Percentiles rank a stretch among this genome's conserved stretches.
phyloP scores from a whole-genome alignment of 1,140 invertebrate genomes.

The Drosophila ogumai region DNA sequence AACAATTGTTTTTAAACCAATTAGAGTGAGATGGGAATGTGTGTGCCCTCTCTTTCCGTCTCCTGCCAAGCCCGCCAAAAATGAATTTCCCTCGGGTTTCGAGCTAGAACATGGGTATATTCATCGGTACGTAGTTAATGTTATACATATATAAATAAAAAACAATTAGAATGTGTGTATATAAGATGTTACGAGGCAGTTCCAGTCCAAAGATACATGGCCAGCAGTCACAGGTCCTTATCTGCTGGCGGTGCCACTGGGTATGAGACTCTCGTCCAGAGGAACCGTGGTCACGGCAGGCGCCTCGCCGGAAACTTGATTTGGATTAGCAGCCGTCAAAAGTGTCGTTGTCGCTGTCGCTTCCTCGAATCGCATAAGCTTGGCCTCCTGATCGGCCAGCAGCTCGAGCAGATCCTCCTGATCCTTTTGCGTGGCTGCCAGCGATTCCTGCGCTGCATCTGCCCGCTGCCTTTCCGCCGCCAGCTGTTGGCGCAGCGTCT shows the following conservation, averaged over 20 bases:
- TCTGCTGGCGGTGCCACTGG: slow-evolving; percentile 40
- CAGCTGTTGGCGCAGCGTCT: slow-evolving; percentile 67
- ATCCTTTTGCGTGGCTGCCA: slow-evolving; percentile 92
- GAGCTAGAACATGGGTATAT: slow-evolving; percentile 22
- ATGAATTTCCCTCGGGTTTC: not conserved
- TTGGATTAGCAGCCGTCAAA: not conserved
- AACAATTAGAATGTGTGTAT: slow-evolving; percentile 51
- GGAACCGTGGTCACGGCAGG: not conserved
- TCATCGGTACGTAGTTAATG: slow-evolving; percentile 14
- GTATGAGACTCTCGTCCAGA: not conserved
- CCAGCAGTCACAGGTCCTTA: slow-evolving; percentile 23
- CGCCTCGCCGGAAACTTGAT: slow-evolving; percentile 8
- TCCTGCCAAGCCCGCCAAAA: slow-evolving; percentile 23
- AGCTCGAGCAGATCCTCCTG: slow-evolving; percentile 95
- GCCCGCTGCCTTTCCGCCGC: slow-evolving; percentile 58
- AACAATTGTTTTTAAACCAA: not conserved
- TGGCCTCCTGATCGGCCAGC: slow-evolving; percentile 89
- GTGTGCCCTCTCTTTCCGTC: not conserved
- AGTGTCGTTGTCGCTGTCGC: slow-evolving; percentile 23
- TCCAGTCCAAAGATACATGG: slow-evolving; percentile 12
- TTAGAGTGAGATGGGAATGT: slow-evolving; percentile 6
- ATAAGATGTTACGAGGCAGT: slow-evolving; percentile 25
- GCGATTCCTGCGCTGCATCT: slow-evolving; percentile 80
- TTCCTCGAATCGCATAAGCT: slow-evolving; percentile 64
- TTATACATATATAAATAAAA: slow-evolving; percentile 41